Base-by-base conservation (phyloP, 1,140 invertebrate genomes). In the Leguminivora glycinivorella region DNA sequence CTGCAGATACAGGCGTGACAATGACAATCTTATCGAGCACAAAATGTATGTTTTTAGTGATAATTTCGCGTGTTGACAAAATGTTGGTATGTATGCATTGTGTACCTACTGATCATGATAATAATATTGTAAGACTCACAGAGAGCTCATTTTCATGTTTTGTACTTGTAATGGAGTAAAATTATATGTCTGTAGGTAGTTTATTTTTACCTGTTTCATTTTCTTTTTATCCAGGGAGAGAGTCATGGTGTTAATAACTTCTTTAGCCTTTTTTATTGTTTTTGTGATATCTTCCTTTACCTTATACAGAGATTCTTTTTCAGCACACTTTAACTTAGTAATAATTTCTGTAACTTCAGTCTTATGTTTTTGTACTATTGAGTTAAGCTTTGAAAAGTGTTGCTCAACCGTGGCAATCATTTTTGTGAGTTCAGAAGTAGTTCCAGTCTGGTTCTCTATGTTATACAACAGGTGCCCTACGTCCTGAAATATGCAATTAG, bases 401-500 rank as follows among this genome's bases (percentile, higher is more conserved):
- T 88, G 83, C 47, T 91, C 80, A 56, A 89, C 76, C 24, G 80
- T 70, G 47, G 77, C 74, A 19, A 85, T 72, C 17, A 83, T 60
- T 56, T 75, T 71, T 52, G 73, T 78, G 5, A 83, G 38, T 7
- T 83, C 71, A 5, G 78, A 80, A 10, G 69, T 40, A 10, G 82
- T 68, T 68, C 60, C 75, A 29, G 70, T 74, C 47, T 83, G 80
- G 69, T 79, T 83, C 70, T 83, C 75, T 63, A 86, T 77, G 69
- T 85, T 86, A 22, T 82, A 70, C 19, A 88, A 72, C 29, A 85
- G 68, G 69, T 88, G 74, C 29, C 89, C 88, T 58, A 91, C 82
- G 43, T 88, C 83, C 87, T 89, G 70, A 10, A 83, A 80, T 34
- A 67, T 43, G 26, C 14, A 56, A 40, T 68, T n/a, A n/a, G n/a